Evolutionary conservation across 2,888 invertebrate genomes (phyloP).

Genomic region (Seira musarum): DNA sequence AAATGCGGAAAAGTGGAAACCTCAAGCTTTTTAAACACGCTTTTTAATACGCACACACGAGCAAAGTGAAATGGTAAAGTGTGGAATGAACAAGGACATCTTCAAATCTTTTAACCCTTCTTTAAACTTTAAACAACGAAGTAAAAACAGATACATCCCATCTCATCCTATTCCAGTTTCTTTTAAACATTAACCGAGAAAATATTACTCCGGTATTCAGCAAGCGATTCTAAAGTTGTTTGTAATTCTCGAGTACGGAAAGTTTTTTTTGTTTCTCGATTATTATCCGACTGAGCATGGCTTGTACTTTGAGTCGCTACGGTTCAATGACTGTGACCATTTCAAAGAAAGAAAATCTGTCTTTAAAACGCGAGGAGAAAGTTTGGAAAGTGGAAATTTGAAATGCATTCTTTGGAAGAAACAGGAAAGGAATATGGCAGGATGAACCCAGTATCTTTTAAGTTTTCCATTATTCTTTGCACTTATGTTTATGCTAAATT

Average conservation of each 20-base stretch:
- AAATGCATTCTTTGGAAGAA: not conserved
- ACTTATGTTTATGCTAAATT: not conserved
- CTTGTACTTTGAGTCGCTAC: constrained; percentile 18
- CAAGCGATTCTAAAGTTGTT: not conserved
- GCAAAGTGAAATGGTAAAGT: constrained; percentile 20
- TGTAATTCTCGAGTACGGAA: not conserved
- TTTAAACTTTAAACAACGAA: constrained; percentile 50
- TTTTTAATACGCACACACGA: constrained; percentile 8
- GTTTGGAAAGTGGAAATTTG: not conserved
- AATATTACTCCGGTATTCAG: constrained; percentile 3
- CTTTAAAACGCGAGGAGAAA: not conserved
- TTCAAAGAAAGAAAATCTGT: constrained; percentile 10
- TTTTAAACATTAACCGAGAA: not conserved
- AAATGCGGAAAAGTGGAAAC: constrained; percentile 28
- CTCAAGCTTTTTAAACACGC: constrained; percentile 26
- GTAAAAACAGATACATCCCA: constrained; percentile 41
- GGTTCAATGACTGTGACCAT: constrained; percentile 36
- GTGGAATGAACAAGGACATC: constrained; percentile 34
- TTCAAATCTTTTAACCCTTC: constrained; percentile 28
- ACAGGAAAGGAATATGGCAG: not conserved
- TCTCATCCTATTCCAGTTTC: too few species aligned
- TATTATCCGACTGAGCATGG: not conserved
- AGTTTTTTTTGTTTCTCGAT: not conserved
- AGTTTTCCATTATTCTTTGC: too few species aligned
- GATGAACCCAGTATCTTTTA: not conserved